Conservation (phyloP, 1,140 invertebrate genomes). For the Leguminivora glycinivorella region DNA sequence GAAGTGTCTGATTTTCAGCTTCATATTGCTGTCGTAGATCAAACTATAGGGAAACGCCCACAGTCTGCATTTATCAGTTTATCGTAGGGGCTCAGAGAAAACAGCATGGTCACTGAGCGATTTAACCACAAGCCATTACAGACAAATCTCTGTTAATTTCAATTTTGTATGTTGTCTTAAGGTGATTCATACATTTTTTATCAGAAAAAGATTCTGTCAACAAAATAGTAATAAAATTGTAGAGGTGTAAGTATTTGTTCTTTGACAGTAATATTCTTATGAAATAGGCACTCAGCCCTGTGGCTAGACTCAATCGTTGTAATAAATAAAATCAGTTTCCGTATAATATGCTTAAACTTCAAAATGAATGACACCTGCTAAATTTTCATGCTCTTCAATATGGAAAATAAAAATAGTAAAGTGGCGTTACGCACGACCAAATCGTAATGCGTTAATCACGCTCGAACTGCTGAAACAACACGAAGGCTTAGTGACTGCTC, state of each 20-base stretch:
- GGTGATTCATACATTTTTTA: too few relatives aligned
- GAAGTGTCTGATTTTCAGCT: constrained; percentile 1
- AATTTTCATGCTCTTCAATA: neutral
- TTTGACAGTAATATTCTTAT: too few relatives aligned
- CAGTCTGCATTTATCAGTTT: constrained; percentile 23
- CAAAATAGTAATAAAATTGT: too few relatives aligned
- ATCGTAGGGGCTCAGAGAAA: neutral
- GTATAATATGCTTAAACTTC: neutral
- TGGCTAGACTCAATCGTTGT: too few relatives aligned
- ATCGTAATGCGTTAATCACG: neutral
- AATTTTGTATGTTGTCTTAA: too few relatives aligned
- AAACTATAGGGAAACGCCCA: constrained; percentile 26
- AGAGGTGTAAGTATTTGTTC: too few relatives aligned
- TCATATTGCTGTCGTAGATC: constrained; percentile 21
- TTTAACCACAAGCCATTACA: too few relatives aligned
- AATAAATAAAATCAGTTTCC: neutral
- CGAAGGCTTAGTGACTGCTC: constrained; percentile 8
- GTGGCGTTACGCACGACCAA: neutral
- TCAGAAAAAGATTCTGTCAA: too few relatives aligned
- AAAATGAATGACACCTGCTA: neutral
- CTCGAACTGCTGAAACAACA: too few relatives aligned
- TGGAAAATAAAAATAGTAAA: neutral
- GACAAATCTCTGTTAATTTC: too few relatives aligned
- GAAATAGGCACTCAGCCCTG: too few relatives aligned
- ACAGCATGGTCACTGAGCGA: neutral